Conservation (phyloP, 2,113 vertebrate genomes). For the Corythaeola cristata region DNA sequence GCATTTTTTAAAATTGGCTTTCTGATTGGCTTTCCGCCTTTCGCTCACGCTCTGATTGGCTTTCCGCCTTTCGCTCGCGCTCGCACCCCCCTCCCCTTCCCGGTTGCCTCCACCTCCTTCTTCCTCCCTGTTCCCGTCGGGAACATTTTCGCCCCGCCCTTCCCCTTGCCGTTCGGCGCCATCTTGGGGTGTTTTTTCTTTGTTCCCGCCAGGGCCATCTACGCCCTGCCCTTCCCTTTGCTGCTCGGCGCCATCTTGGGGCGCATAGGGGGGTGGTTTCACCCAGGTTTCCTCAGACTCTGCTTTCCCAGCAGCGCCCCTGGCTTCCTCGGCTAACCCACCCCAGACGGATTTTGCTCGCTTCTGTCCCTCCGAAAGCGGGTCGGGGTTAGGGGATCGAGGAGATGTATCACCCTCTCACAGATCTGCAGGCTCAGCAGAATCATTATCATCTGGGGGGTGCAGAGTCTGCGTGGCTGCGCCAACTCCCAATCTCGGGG, state of each 20-base stretch:
- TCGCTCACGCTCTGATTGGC: too few species aligned
- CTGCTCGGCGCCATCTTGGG: background rate
- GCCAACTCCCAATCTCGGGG: background rate
- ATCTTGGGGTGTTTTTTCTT: too few species aligned
- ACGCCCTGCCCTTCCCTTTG: background rate
- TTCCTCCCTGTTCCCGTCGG: too few species aligned
- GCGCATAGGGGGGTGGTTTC: background rate
- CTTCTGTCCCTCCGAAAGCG: background rate
- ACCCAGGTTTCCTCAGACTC: background rate
- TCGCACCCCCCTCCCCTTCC: too few species aligned
- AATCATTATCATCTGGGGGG: background rate
- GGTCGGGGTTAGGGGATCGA: too few species aligned
- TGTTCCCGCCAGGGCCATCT: too few species aligned
- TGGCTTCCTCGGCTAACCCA: background rate
- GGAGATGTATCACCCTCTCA: background rate
- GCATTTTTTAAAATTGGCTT: too few species aligned
- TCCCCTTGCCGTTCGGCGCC: background rate
- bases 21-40: too few species aligned
- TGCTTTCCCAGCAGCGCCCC: background rate
- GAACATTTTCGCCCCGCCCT: background rate
- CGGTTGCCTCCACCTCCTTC: too few species aligned
- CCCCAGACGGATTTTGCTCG: background rate
- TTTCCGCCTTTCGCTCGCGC: too few species aligned
- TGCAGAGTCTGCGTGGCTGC: background rate
- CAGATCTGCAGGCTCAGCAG: background rate